These are phyloP conservation scores for Egretta garzetta DNA, from an alignment of 2,113 vertebrate species.

Conservation along the genomic window DNA sequence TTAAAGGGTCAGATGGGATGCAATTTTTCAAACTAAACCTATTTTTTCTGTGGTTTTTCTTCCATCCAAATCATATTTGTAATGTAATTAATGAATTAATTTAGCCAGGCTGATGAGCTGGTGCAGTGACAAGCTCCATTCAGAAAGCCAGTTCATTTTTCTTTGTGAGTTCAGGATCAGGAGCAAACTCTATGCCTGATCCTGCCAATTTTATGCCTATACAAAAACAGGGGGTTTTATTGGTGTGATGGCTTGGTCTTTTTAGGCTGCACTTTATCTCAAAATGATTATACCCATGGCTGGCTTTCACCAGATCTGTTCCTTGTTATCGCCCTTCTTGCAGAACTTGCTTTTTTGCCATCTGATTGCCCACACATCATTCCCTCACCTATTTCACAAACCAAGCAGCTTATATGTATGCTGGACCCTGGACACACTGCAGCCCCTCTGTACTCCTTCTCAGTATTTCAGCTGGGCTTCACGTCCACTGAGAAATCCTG, in stretches of 20 bases:
- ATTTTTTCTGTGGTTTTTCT: neutral
- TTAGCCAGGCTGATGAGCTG: neutral
- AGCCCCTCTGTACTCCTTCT: neutral
- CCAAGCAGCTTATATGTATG: neutral
- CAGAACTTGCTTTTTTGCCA: neutral
- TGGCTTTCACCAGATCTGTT: neutral
- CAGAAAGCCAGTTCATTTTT: neutral
- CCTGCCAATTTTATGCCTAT: neutral
- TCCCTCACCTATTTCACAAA: neutral
- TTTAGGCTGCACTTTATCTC: neutral
- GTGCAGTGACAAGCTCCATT: neutral
- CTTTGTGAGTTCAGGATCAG: neutral
- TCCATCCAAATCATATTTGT: neutral
- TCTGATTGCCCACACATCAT: rapidly evolving
- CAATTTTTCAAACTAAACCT: neutral
- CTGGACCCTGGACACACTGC: neutral
- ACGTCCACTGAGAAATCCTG: neutral
- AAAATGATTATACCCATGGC: neutral
- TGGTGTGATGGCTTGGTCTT: neutral
- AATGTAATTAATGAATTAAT: neutral
- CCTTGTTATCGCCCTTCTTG: neutral
- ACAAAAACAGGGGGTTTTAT: neutral
- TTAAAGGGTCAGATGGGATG: neutral
- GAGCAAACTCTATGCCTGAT: neutral
- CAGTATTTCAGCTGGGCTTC: neutral